Base-by-base conservation (phyloP, 2,113 vertebrate species). In the Dermatemys mawii region DNA sequence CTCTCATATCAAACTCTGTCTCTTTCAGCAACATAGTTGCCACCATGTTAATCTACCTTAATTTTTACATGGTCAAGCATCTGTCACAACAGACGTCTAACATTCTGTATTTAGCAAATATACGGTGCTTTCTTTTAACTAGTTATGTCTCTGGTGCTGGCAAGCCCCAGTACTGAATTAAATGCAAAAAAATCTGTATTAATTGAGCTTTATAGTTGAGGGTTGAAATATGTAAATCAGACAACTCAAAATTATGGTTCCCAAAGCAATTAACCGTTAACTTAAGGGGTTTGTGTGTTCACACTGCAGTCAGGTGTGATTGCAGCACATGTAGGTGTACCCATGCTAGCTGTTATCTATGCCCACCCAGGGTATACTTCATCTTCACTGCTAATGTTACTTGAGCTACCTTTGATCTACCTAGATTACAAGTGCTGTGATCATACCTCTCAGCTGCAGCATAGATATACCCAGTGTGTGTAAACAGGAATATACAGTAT, bases 171-270 rank as follows among this genome's bases (percentile, higher is more conserved):
- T 63, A 11, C 29, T 60, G 1, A 55, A 44, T 35, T 90, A 35
- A 5, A 0, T 1, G 4, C 32, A 88, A 32, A 41, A 53, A 21
- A 21, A 35, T 21, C 35, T 24, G 17, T 1, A 0, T 2, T 60
- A 80, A 1, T 16, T 19, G 38, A 48, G n/a, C 35, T 83, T 35
- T 50, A 11, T 29, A 27, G 41, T 60, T 1, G 27, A 8, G 60
- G 4, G 6, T 2, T 50, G 35, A 60, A n/a, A 35, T 81, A 38
- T 9, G 22, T 70, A 32, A 63, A 60, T 29, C 10, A 5, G 46
- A 29, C 6, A 89, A 2, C 14, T 75, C n/a, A 13, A 35, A 5
- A 27, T 17, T 9, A 46, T 26, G 35, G 8, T 84, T 78, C 55
- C 41, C 24, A 46, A 46, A 46, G 24, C 41, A 76, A 76, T 44